Conservation (phyloP, 2,888 invertebrate genomes). For the Phyto melanocephala region DNA sequence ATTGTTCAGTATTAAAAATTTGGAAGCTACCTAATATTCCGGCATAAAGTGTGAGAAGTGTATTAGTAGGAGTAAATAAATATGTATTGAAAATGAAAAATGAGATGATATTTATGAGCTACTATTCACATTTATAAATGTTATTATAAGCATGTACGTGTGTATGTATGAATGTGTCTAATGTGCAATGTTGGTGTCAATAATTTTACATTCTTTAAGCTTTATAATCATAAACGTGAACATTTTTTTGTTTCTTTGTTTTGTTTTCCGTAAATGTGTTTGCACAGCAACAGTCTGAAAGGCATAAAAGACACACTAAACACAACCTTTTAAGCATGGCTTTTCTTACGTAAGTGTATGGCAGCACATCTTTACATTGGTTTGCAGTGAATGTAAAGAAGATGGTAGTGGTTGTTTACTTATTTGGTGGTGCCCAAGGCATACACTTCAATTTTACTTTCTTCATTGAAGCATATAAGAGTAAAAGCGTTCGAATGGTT, state of each 20-base stretch:
- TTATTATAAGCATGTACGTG: constrained; percentile 11
- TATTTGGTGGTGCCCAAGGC: constrained; percentile 60
- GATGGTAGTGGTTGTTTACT: constrained; percentile 53
- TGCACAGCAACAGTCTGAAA: constrained; percentile 56
- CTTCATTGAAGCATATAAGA: constrained; percentile 52
- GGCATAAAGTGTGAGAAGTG: too few relatives aligned
- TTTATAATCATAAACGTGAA: not conserved
- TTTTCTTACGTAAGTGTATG: not conserved
- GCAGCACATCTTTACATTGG: not conserved
- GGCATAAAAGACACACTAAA: constrained; percentile 43
- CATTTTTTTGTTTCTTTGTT: constrained; percentile 3
- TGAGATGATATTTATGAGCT: constrained; percentile 62
- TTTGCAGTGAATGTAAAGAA: constrained; percentile 38
- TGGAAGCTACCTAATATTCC: not conserved
- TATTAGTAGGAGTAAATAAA: too few relatives aligned
- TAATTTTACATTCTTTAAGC: constrained; percentile 60
- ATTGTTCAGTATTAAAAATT: too few relatives aligned
- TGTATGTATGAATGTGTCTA: constrained; percentile 1
- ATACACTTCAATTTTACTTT: constrained; percentile 61
- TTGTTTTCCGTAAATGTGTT: constrained; percentile 43
- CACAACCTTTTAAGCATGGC: not conserved
- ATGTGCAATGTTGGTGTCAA: constrained; percentile 58
- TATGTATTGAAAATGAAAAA: constrained; percentile 34
- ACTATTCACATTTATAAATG: constrained; percentile 61
- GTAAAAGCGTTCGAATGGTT: constrained; percentile 37